Evolutionary conservation across 2,113 vertebrate species (phyloP).

Genomic region (Mormyrus iriodes): DNA sequence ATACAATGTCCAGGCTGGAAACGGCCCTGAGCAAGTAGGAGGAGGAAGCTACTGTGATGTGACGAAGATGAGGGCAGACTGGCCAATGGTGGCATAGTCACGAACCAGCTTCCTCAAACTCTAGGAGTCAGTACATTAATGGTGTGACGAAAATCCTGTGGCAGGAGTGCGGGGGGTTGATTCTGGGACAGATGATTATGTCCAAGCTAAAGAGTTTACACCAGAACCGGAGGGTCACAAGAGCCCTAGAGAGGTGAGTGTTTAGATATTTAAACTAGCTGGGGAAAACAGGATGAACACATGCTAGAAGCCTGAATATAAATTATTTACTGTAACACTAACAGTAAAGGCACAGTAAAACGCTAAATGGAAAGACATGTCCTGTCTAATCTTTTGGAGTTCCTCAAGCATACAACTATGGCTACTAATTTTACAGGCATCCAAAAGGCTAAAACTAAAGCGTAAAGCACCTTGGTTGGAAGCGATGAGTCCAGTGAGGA

Average conservation of each 20-base stretch:
- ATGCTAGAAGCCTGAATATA: not conserved
- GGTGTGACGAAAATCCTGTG: not conserved
- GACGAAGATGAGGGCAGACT: not conserved
- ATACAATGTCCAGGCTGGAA: not conserved
- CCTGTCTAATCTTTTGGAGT: not conserved
- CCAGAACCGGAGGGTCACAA: not conserved
- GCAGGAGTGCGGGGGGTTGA: not conserved
- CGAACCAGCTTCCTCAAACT: not conserved
- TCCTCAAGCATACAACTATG: not conserved
- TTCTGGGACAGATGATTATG: not conserved
- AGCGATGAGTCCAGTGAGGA: not conserved
- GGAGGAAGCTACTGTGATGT: not conserved
- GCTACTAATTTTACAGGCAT: not conserved
- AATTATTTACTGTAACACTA: not conserved
- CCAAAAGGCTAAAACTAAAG: not conserved
- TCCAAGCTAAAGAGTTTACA: not conserved
- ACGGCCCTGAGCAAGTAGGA: not conserved
- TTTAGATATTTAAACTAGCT: not conserved
- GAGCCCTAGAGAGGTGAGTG: not conserved
- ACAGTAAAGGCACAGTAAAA: not conserved
- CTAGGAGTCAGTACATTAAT: not conserved
- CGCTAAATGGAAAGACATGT: not conserved
- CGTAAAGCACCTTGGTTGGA: not conserved
- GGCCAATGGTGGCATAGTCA: not conserved
- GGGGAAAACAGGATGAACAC: not conserved